Evolutionary conservation across 1,140 invertebrate genomes (phyloP), one percentile per base, ranked within the genome.

Genomic region (Lutraria rhynchaena): DNA sequence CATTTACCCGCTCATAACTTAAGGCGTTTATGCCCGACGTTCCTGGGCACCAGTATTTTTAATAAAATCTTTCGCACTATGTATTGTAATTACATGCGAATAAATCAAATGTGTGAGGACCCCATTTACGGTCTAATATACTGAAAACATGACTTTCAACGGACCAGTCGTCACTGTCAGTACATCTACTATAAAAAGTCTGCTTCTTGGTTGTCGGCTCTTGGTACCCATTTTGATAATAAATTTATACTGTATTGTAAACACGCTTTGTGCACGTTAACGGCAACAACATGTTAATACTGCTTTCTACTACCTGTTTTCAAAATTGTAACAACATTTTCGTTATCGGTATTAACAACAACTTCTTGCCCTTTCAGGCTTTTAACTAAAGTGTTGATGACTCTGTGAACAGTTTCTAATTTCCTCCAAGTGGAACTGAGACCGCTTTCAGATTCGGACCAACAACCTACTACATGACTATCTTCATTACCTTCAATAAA

Each of bases 21-120:
- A 82, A 65, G 11, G 70, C 80, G 37, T 82, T 44, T 37, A 82
- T 76, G 24, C 55, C 73, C 15, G 22, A 19, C 7, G 57, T 61
- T 24, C 58, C 58, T 29, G 55, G 37, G 19, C 24, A 27, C 73
- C 74, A 77, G n/a, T 63, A 49, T 37, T 51, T 77, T 27, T 33
- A 77, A 77, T 77, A 27, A 65, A 77, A 77, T 53, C 7, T 29
- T 60, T 13, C 9, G 19, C 51, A 75, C 44, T 75, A 31, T 2
- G 53, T 22, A 46, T 75, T 75, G 44, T 75, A 60, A 75, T 65
- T 13, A 44, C 41, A 49, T 15, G 58, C 74, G 53, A 77, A 77
- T 31, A 35, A 3, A 46, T 77, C 74, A 31, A 24, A 60, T 4
- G 31, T 44, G 29, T 61, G 57, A 13, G 73, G 73, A 19, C 73